Conservation (phyloP, 2,113 vertebrate species). For the Puma concolor region DNA sequence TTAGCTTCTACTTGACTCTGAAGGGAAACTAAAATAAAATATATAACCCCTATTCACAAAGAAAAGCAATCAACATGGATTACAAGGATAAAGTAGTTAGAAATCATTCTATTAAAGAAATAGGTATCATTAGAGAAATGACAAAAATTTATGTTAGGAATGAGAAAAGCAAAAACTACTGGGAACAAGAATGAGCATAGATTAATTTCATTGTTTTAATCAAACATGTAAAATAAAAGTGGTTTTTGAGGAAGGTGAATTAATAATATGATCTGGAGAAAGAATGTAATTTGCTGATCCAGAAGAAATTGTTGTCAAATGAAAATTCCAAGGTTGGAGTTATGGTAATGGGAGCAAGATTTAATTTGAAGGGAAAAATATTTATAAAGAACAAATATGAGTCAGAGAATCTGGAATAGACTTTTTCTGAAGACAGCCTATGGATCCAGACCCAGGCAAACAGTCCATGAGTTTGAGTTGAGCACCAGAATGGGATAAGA, state of each 20-base stretch:
- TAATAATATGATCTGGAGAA: conserved; percentile 30
- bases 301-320: not conserved
- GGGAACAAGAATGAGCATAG: not conserved
- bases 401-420: not conserved
- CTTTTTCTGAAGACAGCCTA: not conserved
- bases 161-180: not conserved
- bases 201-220: conserved; percentile 35
- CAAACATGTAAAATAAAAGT: not conserved
- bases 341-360: not conserved
- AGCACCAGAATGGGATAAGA: not conserved
- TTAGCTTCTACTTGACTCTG: not conserved
- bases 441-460: not conserved
- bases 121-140: not conserved
- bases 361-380: conserved; percentile 6
- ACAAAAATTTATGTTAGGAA: not conserved
- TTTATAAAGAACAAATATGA: not conserved
- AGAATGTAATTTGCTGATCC: not conserved
- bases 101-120: conserved; percentile 7
- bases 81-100: not conserved
- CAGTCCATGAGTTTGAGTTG: not conserved
- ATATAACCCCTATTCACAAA: not conserved
- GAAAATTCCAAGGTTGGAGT: not conserved
- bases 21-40: conserved; percentile 10
- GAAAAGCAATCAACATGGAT: not conserved
- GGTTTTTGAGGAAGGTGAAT: not conserved